These are phyloP conservation scores for Ceratitis capitata DNA, from an alignment of 1,140 invertebrate genomes.

Conservation along the genomic window DNA sequence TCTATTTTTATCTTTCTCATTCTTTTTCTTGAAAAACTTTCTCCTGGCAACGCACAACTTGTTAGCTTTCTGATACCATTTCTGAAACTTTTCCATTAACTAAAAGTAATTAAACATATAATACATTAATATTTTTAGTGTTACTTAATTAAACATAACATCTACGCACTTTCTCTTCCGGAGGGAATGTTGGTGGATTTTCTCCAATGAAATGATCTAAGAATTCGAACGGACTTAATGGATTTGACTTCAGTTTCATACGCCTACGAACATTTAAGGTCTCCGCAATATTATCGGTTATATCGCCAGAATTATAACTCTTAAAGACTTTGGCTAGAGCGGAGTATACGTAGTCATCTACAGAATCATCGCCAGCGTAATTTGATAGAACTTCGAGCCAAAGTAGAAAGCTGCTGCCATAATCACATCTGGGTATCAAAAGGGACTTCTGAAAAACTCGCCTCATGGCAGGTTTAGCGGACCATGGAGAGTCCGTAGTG, in stretches of 20 bases:
- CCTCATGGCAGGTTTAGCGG: conserved; percentile 57
- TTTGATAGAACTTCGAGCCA: conserved; percentile 70
- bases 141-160: not conserved
- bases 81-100: conserved; percentile 41
- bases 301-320: conserved; percentile 72
- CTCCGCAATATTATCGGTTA: conserved; percentile 67
- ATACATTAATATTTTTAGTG: not conserved
- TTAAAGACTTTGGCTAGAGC: conserved; percentile 73
- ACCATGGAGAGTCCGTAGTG: conserved; percentile 71
- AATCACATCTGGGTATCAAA: conserved; percentile 72
- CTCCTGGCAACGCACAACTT: conserved; percentile 3
- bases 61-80: conserved; percentile 43
- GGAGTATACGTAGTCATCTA: conserved; percentile 71
- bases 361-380: conserved; percentile 67
- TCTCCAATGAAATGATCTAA: conserved; percentile 52
- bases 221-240: conserved; percentile 54
- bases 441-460: conserved; percentile 66
- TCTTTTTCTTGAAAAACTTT: conserved; percentile 39
- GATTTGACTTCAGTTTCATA: conserved; percentile 49
- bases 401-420: conserved; percentile 71
- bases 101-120: conserved; percentile 12
- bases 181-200: conserved; percentile 52
- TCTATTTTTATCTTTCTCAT: conserved; percentile 38
- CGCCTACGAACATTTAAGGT: conserved; percentile 51
- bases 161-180: conserved; percentile 47